Evolutionary conservation across 1,140 invertebrate species (phyloP).

Genomic region (Trichoplusia ni): DNA sequence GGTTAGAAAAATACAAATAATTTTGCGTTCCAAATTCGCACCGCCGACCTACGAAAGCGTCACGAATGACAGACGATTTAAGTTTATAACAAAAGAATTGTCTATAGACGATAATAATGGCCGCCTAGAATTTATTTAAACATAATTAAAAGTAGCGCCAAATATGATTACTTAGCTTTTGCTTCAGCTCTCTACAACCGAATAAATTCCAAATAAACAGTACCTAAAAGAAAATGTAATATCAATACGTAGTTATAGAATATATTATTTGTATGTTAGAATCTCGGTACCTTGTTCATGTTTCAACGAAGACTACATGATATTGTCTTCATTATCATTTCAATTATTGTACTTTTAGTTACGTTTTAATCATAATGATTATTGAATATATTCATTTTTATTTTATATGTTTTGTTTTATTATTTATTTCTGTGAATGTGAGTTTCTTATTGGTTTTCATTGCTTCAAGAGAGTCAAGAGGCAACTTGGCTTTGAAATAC

Average conservation of each 20-base stretch:
- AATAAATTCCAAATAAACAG: constrained; percentile 48
- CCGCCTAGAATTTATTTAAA: constrained; percentile 19
- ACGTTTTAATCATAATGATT: constrained; percentile 72
- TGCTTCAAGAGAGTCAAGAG: constrained; percentile 31
- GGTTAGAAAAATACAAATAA: constrained; percentile 64
- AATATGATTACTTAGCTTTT: constrained; percentile 26
- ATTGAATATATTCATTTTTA: constrained; percentile 81
- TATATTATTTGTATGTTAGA: constrained; percentile 58
- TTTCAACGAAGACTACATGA: constrained; percentile 50
- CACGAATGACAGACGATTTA: constrained; percentile 54
- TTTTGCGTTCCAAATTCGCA: constrained; percentile 62
- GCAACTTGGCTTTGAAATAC: constrained; percentile 11
- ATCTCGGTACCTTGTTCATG: constrained; percentile 70
- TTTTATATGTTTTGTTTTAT: constrained; percentile 78
- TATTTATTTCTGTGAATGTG: constrained; percentile 65
- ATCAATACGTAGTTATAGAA: constrained; percentile 49
- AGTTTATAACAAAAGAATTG: constrained; percentile 33
- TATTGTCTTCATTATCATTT: constrained; percentile 59
- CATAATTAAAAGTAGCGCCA: constrained; percentile 16
- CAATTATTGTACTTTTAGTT: constrained; percentile 72
- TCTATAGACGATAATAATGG: constrained; percentile 38
- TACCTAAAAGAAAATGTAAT: constrained; percentile 64
- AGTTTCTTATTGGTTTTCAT: constrained; percentile 33
- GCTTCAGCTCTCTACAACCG: constrained; percentile 66
- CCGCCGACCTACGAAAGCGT: constrained; percentile 66